Percentiles rank a stretch among this genome's conserved stretches.
Evolutionary conservation across 2,797 vertebrate genomes (phyloP).

Genomic region (Vultur gryphus): DNA sequence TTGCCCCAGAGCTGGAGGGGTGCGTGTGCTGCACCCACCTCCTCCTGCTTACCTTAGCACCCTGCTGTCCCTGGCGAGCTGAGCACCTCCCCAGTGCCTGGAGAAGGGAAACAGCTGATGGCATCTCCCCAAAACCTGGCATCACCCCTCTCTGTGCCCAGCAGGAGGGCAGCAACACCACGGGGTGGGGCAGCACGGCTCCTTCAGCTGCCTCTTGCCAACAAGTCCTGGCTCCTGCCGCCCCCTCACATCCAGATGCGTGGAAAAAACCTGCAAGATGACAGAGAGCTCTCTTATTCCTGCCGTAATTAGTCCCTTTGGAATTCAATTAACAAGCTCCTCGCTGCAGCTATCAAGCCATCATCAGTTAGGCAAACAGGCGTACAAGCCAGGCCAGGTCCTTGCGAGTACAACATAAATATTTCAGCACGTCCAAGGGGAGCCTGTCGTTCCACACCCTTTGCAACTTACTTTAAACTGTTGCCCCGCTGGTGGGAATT

Average conservation of each 20-base stretch:
- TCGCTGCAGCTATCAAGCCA: background rate
- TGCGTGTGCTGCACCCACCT: background rate
- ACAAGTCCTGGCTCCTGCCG: background rate
- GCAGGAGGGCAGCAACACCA: background rate
- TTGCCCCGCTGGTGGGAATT: background rate
- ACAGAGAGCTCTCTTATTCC: conserved; percentile 27
- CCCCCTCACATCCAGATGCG: background rate
- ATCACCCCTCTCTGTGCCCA: background rate
- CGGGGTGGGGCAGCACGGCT: background rate
- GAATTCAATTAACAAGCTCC: conserved; percentile 63
- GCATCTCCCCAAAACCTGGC: background rate
- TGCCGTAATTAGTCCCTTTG: conserved; percentile 50
- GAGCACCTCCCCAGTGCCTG: background rate
- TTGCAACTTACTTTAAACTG: background rate
- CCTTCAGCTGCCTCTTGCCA: background rate
- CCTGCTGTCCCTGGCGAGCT: fast-evolving
- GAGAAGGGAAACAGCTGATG: background rate
- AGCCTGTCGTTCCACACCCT: background rate
- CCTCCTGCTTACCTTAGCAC: background rate
- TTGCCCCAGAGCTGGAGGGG: background rate
- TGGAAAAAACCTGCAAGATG: background rate
- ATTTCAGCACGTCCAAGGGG: background rate
- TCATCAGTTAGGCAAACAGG: conserved; percentile 40
- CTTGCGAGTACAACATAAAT: background rate
- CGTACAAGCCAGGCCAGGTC: background rate